phyloP scores from a whole-genome alignment of 2,113 vertebrate genomes.

The Tricholaema leucomelas region DNA sequence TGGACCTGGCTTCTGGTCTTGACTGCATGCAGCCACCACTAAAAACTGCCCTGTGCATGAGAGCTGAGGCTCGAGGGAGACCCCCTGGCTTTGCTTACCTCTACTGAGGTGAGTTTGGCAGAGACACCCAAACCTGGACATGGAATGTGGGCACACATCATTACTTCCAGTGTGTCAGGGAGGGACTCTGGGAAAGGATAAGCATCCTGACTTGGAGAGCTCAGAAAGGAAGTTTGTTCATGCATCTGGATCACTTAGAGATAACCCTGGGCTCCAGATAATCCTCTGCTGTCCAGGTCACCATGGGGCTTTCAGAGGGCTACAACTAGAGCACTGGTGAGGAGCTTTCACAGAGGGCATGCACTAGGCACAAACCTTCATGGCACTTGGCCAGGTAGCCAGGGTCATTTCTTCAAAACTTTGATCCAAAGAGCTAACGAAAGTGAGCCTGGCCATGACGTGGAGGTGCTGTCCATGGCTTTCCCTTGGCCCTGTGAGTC shows the following conservation, averaged over 20 bases:
- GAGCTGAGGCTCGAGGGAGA: background rate
- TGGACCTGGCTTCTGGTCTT: background rate
- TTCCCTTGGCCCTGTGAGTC: background rate
- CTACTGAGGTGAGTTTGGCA: background rate
- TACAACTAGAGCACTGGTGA: background rate
- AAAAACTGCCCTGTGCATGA: background rate
- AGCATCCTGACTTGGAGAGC: background rate
- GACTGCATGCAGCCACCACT: background rate
- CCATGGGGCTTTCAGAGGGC: background rate
- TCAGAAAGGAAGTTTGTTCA: background rate
- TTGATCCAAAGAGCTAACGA: background rate
- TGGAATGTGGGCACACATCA: background rate
- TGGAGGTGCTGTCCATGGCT: background rate
- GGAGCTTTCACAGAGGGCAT: background rate
- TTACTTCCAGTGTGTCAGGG: background rate
- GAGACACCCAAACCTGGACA: background rate
- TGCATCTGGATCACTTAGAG: background rate
- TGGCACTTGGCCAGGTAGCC: background rate
- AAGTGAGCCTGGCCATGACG: background rate
- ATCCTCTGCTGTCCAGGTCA: background rate
- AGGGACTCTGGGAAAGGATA: background rate
- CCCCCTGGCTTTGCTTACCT: background rate
- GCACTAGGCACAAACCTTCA: background rate
- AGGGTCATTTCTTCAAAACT: background rate
- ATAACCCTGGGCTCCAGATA: background rate